These are phyloP conservation scores for Peromyscus leucopus DNA, from an alignment of 2,113 vertebrate species.

Conservation along the genomic window DNA sequence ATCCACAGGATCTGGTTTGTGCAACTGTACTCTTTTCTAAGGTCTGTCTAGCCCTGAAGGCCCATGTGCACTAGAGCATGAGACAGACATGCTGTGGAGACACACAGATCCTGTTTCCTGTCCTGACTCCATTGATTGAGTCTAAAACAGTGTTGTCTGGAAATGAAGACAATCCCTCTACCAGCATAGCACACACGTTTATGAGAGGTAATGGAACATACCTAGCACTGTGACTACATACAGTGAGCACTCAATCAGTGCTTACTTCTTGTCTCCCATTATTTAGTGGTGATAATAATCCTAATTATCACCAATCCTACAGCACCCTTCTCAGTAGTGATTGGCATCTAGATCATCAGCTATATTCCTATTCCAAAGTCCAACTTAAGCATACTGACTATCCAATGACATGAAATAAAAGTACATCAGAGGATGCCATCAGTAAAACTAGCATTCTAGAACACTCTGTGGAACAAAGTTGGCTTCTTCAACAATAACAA, in stretches of 20 bases:
- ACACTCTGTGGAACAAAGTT: neutral
- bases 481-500: constrained; percentile 30
- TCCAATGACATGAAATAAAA: neutral
- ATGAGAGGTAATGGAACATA: neutral
- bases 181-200: neutral
- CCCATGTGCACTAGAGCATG: neutral
- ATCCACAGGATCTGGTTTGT: no score
- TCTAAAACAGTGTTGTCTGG: neutral
- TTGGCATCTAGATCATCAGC: neutral
- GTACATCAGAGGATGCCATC: neutral
- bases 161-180: neutral
- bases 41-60: neutral
- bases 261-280: neutral
- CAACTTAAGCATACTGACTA: neutral
- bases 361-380: neutral
- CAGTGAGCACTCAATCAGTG: neutral
- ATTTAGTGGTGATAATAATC: neutral
- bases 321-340: neutral
- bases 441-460: neutral
- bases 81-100: constrained; percentile 14
- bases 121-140: neutral
- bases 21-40: neutral
- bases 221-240: neutral
- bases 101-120: neutral
- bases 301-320: neutral